Evolutionary conservation across 2,113 vertebrate species (phyloP), one percentile per base, ranked within the genome.

Genomic region (Geococcyx californianus): DNA sequence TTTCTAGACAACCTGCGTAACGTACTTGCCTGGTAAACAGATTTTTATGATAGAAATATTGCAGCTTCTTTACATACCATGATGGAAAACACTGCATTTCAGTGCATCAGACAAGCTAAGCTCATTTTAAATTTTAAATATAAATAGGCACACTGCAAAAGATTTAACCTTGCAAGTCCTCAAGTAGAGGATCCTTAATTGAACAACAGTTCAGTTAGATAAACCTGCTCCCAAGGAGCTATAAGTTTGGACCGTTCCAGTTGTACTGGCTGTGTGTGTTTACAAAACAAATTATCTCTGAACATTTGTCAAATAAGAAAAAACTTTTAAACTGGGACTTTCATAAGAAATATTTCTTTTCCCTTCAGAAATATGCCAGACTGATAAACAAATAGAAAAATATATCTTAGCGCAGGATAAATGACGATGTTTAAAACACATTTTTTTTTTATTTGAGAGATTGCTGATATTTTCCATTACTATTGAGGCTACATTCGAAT

Each of bases 361-460:
- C 49, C 52, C 24, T 64, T 86, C 69, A 87, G 60, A 90, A 84
- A 81, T 62, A 60, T 3, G 16, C 29, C 47, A 28, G 12, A 26
- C 68, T 55, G 11, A 36, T 52, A 68, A 76, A 77, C 17, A 68
- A 76, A 77, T 16, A 69, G 38, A 87, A 49, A 82, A 64, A 26
- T 60, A 76, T 20, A 11, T 19, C 42, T 67, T 38, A 59, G 67
- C 64, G 49, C 28, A 51, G 36, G 40, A 94, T 75, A 90, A 23
- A 82, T 34, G 17, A 75, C 63, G 91, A 74, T 54, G 14, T 87
- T 80, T 82, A 83, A 80, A 62, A 77, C 7, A 24, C 2, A 11
- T 64, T 38, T 75, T 56, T 86, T n/a, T 63, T 84, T 96, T 85
- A 87, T 93, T 95, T 64, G 56, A 93, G 80, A 94, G 31, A 64